Percentiles rank a stretch among this genome's conserved stretches.
Conservation (phyloP, 2,888 invertebrate genomes). For the Protonemura montana region DNA sequence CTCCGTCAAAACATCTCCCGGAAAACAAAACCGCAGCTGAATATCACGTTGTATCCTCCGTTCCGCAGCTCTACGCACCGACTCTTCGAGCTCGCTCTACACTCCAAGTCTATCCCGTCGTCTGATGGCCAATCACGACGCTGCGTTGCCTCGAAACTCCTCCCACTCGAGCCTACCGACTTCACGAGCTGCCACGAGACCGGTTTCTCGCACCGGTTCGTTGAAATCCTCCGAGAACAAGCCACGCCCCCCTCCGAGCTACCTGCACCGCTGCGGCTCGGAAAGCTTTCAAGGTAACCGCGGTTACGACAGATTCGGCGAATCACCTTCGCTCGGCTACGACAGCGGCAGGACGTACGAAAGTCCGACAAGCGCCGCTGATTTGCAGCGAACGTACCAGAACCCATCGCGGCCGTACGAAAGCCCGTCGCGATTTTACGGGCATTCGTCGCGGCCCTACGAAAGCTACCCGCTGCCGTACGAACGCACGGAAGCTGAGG, state of each 20-base stretch:
- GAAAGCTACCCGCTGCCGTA: constrained; percentile 41
- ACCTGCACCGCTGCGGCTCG: constrained; percentile 45
- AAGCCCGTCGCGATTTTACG: neutral
- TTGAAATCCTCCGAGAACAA: constrained; percentile 53
- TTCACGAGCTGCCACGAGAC: neutral
- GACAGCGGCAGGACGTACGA: neutral
- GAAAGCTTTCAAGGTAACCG: neutral
- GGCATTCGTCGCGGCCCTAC: neutral
- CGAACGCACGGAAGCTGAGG: constrained; percentile 52
- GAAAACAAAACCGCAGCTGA: too few species aligned
- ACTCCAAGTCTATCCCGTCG: constrained; percentile 57
- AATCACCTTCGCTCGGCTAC: constrained; percentile 53
- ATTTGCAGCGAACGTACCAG: too few species aligned
- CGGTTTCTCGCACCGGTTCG: constrained; percentile 48
- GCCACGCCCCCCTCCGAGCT: constrained; percentile 54
- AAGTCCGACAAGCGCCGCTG: too few species aligned
- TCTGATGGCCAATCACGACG: constrained; percentile 48
- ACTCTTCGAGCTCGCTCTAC: constrained; percentile 51
- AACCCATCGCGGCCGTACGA: too few species aligned
- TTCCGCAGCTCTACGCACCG: neutral
- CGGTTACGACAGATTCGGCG: constrained; percentile 47
- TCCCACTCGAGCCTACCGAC: constrained; percentile 8
- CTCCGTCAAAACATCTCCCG: too few species aligned
- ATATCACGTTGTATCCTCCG: too few species aligned
- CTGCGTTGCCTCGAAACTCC: neutral